A percentile compares a stretch with the other conserved stretches of the same genome.
Conservation (phyloP, 2,888 invertebrate species). For the Tiphia femorata region DNA sequence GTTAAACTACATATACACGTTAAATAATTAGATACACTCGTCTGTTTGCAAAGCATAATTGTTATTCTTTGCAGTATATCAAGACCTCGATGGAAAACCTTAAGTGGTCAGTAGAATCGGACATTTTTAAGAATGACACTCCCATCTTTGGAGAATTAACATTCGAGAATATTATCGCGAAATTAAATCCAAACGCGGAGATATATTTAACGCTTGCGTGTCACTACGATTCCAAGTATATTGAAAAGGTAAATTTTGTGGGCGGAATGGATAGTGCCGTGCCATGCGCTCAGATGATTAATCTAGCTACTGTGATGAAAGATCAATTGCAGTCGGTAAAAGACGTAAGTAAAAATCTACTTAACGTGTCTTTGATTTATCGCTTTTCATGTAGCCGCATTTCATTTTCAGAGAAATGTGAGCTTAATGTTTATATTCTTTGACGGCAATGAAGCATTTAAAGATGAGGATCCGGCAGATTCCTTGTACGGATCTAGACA, state of each 20-base stretch:
- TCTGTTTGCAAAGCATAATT: too few relatives aligned
- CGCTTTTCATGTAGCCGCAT: not conserved
- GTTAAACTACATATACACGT: too few relatives aligned
- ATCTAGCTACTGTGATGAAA: constrained; percentile 81
- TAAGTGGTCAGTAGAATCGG: constrained; percentile 84
- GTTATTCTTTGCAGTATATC: constrained; percentile 74
- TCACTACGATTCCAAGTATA: constrained; percentile 93
- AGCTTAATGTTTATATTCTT: constrained; percentile 93
- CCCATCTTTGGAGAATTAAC: constrained; percentile 82
- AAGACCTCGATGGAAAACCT: constrained; percentile 75
- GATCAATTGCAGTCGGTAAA: constrained; percentile 72
- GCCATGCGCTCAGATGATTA: constrained; percentile 92
- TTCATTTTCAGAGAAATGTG: constrained; percentile 64
- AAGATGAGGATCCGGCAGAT: constrained; percentile 87
- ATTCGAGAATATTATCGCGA: constrained; percentile 91
- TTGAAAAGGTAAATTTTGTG: constrained; percentile 72
- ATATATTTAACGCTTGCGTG: constrained; percentile 86
- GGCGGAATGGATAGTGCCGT: constrained; percentile 97
- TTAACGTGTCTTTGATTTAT: not conserved
- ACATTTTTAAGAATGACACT: constrained; percentile 79
- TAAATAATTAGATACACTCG: too few relatives aligned
- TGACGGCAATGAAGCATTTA: constrained; percentile 98
- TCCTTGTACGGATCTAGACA: constrained; percentile 96
- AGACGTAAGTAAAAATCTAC: constrained; percentile 51
- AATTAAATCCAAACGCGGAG: constrained; percentile 81